phyloP scores from a whole-genome alignment of 2,888 invertebrate genomes.

The Yponomeuta malinellus region DNA sequence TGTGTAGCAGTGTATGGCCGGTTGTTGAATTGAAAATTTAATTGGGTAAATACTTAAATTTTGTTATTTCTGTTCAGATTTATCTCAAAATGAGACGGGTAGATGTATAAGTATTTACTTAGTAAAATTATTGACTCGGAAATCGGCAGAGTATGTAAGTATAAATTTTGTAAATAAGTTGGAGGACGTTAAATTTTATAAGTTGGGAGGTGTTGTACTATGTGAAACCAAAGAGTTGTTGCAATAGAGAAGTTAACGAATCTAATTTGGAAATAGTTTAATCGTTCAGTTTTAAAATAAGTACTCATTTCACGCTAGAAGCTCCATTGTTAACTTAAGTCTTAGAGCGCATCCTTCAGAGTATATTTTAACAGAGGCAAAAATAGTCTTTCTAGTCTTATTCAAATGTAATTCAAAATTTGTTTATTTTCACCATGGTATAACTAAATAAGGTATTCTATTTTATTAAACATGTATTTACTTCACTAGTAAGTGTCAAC shows the following conservation, averaged over 20 bases:
- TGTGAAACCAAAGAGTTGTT: slow-evolving; percentile 65
- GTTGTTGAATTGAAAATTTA: too few species aligned
- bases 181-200: slow-evolving; percentile 17
- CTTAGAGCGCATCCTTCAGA: not conserved
- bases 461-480: not conserved
- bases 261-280: slow-evolving; percentile 27
- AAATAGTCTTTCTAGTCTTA: slow-evolving; percentile 1
- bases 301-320: slow-evolving; percentile 13
- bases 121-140: not conserved
- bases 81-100: too few species aligned
- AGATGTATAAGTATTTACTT: too few species aligned
- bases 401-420: not conserved
- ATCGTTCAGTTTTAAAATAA: slow-evolving; percentile 25
- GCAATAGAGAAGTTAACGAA: slow-evolving; percentile 28
- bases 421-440: not conserved
- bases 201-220: slow-evolving; percentile 24
- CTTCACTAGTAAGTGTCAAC: not conserved
- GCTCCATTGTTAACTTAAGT: not conserved
- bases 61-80: too few species aligned
- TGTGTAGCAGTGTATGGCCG: not conserved
- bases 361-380: not conserved
- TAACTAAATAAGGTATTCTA: not conserved
- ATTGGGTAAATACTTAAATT: too few species aligned
- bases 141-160: not conserved
- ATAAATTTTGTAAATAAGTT: slow-evolving; percentile 33